These are phyloP conservation scores for Isoperla grammatica DNA, from an alignment of 2,888 invertebrate species.

Conservation along the genomic window DNA sequence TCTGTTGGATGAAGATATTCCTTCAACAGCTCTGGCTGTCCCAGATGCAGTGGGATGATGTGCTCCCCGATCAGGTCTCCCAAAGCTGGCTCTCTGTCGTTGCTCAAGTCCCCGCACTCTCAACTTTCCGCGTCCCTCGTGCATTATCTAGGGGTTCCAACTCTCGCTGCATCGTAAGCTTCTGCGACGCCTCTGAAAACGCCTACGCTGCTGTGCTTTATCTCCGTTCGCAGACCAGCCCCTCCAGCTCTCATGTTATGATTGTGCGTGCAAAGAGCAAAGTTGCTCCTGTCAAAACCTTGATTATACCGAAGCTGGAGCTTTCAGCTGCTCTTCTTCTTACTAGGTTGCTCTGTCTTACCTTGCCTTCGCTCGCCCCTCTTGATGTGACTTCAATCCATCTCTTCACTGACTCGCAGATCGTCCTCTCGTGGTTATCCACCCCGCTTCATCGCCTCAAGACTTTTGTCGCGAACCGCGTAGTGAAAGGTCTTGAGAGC, in stretches of 20 bases:
- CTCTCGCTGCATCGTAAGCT: constrained; percentile 15
- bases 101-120: constrained; percentile 1
- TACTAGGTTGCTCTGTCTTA: background rate
- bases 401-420: constrained; percentile 32
- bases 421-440: constrained; percentile 33
- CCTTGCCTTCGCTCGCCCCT: constrained; percentile 16
- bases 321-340: constrained; percentile 26
- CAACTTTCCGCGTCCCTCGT: constrained; percentile 12
- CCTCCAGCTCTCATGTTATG: background rate
- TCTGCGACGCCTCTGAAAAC: constrained; percentile 27
- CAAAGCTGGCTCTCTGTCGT: background rate
- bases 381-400: constrained; percentile 27
- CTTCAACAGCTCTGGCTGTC: constrained; percentile 21
- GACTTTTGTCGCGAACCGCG: constrained; percentile 69
- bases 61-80: constrained; percentile 3
- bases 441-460: constrained; percentile 30
- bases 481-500: constrained; percentile 75
- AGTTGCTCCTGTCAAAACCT: constrained; percentile 26
- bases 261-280: constrained; percentile 27
- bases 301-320: constrained; percentile 26
- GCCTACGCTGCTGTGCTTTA: constrained; percentile 26
- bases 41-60: constrained; percentile 26
- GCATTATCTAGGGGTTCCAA: background rate
- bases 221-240: background rate
- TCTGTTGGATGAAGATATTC: constrained; percentile 20